Conservation (phyloP, 2,797 vertebrate genomes). For the Pseudochromis fuscus region DNA sequence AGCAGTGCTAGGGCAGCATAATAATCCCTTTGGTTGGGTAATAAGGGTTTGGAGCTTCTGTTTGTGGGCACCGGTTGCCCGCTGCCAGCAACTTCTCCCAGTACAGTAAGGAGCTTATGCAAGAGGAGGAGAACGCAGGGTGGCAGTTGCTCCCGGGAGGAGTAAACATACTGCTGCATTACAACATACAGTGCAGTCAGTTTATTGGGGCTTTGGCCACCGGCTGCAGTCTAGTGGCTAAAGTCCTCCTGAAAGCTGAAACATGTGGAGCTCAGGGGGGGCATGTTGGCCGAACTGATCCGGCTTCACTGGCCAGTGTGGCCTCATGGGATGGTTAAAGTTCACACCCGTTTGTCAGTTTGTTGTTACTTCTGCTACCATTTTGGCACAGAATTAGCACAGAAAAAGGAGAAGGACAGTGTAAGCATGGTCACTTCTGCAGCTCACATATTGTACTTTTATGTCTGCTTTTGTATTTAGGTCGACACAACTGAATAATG, state of each 20-base stretch:
- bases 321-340: not conserved
- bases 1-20: slow-evolving; percentile 13
- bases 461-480: slow-evolving; percentile 2
- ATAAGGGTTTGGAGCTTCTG: slow-evolving; percentile 26
- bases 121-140: slow-evolving; percentile 15
- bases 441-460: too few relatives aligned
- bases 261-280: not conserved
- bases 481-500: not conserved
- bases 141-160: slow-evolving; percentile 7
- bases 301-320: not conserved
- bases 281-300: not conserved
- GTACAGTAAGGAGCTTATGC: slow-evolving; percentile 35
- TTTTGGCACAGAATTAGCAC: not conserved
- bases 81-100: slow-evolving; percentile 18
- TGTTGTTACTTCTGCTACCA: not conserved
- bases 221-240: not conserved
- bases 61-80: slow-evolving; percentile 31
- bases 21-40: slow-evolving; percentile 33
- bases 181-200: not conserved
- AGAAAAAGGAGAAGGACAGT: too few relatives aligned
- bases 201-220: not conserved
- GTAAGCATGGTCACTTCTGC: not conserved
- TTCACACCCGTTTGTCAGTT: not conserved
- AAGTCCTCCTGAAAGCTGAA: slow-evolving; percentile 26
- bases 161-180: slow-evolving; percentile 4